Evolutionary conservation across 2,797 vertebrate genomes (phyloP).

Genomic region (Acanthurus tractus): DNA sequence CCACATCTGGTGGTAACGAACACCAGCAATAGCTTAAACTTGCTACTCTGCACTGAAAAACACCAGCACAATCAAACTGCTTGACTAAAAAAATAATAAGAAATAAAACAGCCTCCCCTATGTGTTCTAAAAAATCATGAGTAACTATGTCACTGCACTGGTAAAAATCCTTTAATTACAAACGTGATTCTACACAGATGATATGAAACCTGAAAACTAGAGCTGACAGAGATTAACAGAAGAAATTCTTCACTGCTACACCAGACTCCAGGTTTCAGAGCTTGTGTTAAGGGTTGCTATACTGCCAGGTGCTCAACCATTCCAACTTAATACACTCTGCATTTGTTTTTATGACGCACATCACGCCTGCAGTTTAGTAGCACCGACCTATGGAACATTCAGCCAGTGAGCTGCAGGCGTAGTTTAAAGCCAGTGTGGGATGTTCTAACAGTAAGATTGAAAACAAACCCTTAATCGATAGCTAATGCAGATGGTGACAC

Average conservation of each 20-base stretch:
- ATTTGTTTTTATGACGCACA: slow-evolving; percentile 27
- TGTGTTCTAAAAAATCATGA: slow-evolving; percentile 15
- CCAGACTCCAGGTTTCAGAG: slow-evolving; percentile 13
- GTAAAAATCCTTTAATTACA: slow-evolving; percentile 14
- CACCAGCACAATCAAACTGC: slow-evolving; percentile 26
- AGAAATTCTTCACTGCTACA: slow-evolving; percentile 33
- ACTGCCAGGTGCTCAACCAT: slow-evolving; percentile 30
- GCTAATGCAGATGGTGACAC: slow-evolving; percentile 39
- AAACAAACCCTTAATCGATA: slow-evolving; percentile 40
- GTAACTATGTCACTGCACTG: slow-evolving; percentile 17
- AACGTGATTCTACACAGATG: slow-evolving; percentile 8
- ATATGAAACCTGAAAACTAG: slow-evolving; percentile 16
- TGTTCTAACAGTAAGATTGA: slow-evolving; percentile 35
- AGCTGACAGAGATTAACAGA: slow-evolving; percentile 14
- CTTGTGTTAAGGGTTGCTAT: slow-evolving; percentile 14
- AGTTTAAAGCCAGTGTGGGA: slow-evolving; percentile 48
- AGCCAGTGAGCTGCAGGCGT: slow-evolving; percentile 29
- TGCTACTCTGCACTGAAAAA: slow-evolving; percentile 26
- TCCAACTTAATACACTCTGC: slow-evolving; percentile 19
- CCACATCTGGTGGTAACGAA: slow-evolving; percentile 45
- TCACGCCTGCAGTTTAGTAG: slow-evolving; percentile 23
- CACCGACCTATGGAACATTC: slow-evolving; percentile 28
- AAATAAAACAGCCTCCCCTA: slow-evolving; percentile 14
- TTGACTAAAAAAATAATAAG: neutral
- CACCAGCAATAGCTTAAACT: slow-evolving; percentile 50